Evolutionary conservation across 2,113 vertebrate species (phyloP).

Genomic region (Cololabis saira): DNA sequence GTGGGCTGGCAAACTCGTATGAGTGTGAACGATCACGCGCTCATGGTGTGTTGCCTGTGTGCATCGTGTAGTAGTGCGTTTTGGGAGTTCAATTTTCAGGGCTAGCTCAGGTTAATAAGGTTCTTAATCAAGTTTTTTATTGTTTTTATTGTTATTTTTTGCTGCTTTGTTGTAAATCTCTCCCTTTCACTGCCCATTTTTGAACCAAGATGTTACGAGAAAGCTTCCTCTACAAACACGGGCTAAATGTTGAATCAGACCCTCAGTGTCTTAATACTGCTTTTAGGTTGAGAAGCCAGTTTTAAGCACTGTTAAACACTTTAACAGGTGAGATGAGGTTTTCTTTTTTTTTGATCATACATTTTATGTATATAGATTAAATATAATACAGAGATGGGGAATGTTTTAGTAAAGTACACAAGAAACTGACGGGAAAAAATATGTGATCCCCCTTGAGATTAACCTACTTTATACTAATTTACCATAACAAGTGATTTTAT

Average conservation of each 20-base stretch:
- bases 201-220: slow-evolving; percentile 15
- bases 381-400: too few relatives aligned
- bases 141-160: slow-evolving; percentile 40
- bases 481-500: too few relatives aligned
- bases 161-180: slow-evolving; percentile 35
- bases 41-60: slow-evolving; percentile 26
- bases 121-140: slow-evolving; percentile 53
- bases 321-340: not conserved
- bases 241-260: slow-evolving; percentile 13
- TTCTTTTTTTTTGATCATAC: too few relatives aligned
- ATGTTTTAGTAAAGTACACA: too few relatives aligned
- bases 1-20: slow-evolving; percentile 26
- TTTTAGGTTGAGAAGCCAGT: slow-evolving; percentile 8
- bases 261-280: slow-evolving; percentile 19
- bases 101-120: slow-evolving; percentile 41
- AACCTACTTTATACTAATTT: too few relatives aligned
- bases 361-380: too few relatives aligned
- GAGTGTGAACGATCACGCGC: slow-evolving; percentile 53
- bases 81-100: slow-evolving; percentile 8
- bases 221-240: slow-evolving; percentile 22
- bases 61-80: slow-evolving; percentile 3
- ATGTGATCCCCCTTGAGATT: too few relatives aligned
- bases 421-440: too few relatives aligned
- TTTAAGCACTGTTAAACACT: not conserved
- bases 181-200: slow-evolving; percentile 22